These are phyloP conservation scores for Trichomycterus rosablanca DNA, from an alignment of 2,113 vertebrate genomes.

Conservation along the genomic window DNA sequence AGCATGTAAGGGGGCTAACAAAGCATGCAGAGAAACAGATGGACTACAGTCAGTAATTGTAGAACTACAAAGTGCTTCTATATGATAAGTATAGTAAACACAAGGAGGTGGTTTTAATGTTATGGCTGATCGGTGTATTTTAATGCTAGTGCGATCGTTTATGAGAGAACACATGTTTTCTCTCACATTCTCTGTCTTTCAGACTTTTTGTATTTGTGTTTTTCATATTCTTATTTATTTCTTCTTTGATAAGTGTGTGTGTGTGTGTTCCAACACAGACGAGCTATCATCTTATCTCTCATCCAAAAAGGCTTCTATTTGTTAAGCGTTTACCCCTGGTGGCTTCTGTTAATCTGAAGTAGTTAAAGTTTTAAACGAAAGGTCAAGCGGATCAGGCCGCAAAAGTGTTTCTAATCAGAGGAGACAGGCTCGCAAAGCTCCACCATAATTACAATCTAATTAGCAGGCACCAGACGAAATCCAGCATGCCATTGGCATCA, in stretches of 20 bases:
- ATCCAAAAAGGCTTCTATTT: constrained; percentile 49
- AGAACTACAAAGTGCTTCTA: too few species aligned
- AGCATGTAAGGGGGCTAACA: too few species aligned
- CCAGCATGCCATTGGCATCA: constrained; percentile 64
- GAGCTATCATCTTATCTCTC: constrained; percentile 45
- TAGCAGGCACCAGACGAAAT: constrained; percentile 65
- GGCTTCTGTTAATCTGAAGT: constrained; percentile 57
- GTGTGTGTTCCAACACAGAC: constrained; percentile 38
- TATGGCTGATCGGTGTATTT: too few species aligned
- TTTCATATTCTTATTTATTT: not conserved
- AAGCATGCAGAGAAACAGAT: too few species aligned
- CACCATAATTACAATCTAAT: constrained; percentile 70
- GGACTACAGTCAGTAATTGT: too few species aligned
- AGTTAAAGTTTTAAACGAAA: constrained; percentile 63
- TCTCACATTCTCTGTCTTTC: not conserved
- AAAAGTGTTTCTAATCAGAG: constrained; percentile 68
- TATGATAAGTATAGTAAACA: too few species aligned
- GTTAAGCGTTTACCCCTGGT: constrained; percentile 50
- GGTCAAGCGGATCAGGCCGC: constrained; percentile 56
- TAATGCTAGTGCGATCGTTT: constrained; percentile 12
- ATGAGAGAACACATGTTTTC: constrained; percentile 16
- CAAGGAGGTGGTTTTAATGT: too few species aligned
- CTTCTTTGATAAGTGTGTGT: constrained; percentile 2
- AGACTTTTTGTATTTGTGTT: not conserved
- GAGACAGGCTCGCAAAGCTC: constrained; percentile 62